Base-by-base conservation (phyloP, 2,888 invertebrate species). In the Polydrusus tereticollis region DNA sequence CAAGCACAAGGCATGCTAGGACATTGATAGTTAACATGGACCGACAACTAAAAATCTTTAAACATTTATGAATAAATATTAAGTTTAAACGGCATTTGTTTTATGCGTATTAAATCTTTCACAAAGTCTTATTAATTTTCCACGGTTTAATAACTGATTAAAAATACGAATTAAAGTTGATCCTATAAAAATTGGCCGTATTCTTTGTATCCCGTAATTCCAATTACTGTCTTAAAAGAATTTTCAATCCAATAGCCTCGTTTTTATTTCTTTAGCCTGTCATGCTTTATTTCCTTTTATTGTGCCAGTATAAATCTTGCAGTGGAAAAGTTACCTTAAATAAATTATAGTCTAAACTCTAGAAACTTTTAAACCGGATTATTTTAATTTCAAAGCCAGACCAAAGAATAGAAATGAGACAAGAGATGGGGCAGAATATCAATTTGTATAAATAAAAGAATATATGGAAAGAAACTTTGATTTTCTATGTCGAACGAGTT, bases 181-280 rank as follows among this genome's bases (percentile, higher is more conserved):
- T 29, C 14, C 14, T 14, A 5, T 29, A 16, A 2, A 55, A 52
- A 55, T 16, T 55, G 52, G n/a, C 52, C 29, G 16, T 55, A 55
- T 55, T 29, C 3, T 10, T 29, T 55, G n/a, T n/a, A n/a, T n/a
- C n/a, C 14, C 16, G 7, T 29, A 29, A 16, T 55, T 55, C 18
- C 29, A 55, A 55, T 55, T 55, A 55, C 29, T 55, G 52, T 29
- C 52, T 55, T 18, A 55, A 29, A 55, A 55, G 52, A 55, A 55
- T 55, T 55, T 55, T 55, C 52, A 55, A 55, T 55, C 29, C 29
- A 16, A 29, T 55, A 18, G 16, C 10, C 3, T 29, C 2, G 6
- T 14, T 55, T 29, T 29, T 55, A 55, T 55, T 55, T 55, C 52
- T 7, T 29, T 55, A 29, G 2, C 14, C 29, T 55, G 52, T 55